Base-by-base conservation (phyloP, 1,140 invertebrate species). In the Drosophila prosaltans region DNA sequence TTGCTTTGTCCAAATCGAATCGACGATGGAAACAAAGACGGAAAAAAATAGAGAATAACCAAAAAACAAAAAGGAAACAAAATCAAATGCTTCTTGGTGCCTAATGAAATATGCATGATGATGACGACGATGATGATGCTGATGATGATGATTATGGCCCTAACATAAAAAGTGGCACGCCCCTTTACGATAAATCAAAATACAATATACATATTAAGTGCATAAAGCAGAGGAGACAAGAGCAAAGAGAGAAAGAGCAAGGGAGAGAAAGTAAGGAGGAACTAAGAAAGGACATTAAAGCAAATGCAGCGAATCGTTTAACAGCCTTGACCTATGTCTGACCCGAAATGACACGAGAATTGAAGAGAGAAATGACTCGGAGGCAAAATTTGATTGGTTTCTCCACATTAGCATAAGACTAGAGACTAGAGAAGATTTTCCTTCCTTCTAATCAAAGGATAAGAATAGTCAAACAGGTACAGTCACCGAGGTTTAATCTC, bases 161-260 rank as follows among this genome's bases (percentile, higher is more conserved):
- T 40, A 59, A 51, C 40, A 45, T 39, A 28, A 61, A 67, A 65
- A 41, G 41, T 43, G 73, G 26, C 84, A 70, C 80, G 83, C 83
- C 83, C 64, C 67, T 57, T 65, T 77, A 69, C 69, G 61, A 88
- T 82, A 88, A 86, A 85, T 85, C 83, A 86, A 86, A 86, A 86
- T 82, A 88, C 79, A 88, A 86, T 80, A 86, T 80, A 72, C 67
- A 82, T 75, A 88, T 76, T 76, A 85, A 84, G 74, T 85, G 70
- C 74, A 67, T 43, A 48, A 64, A 24, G 54, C 8, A 30, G 36
- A 26, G 43, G 26, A 36, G 32, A 55, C 21, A 51, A 10, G 3
- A 51, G 8, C 45, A 10, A 21, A 5, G 16, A 45, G 16, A 7
- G 3, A 51, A 24, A 26, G 7, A 51, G 7, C 1, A 16, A 8